Percentiles rank a stretch among this genome's conserved stretches.
These are phyloP conservation scores for Chaenogobius annularis DNA, from an alignment of 2,113 vertebrate genomes.

Conservation along the genomic window DNA sequence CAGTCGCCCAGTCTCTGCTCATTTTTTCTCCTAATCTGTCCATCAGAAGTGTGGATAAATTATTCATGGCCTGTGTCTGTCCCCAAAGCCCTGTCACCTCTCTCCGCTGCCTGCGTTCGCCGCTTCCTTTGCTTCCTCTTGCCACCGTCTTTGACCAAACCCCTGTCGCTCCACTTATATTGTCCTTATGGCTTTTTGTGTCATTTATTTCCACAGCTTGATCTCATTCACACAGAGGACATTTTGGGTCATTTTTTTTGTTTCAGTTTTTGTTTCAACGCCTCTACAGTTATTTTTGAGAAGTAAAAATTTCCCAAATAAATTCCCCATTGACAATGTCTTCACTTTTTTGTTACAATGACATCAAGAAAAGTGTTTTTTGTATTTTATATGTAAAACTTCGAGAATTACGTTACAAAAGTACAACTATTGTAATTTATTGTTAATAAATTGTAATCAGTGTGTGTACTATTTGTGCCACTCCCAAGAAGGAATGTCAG, in stretches of 20 bases:
- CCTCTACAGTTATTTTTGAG: neutral
- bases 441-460: too few relatives aligned
- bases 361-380: too few relatives aligned
- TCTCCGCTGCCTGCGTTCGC: constrained; percentile 53
- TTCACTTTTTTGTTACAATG: too few relatives aligned
- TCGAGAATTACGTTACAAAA: too few relatives aligned
- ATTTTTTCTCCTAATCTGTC: constrained; percentile 75
- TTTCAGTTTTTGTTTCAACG: neutral
- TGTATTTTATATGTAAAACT: too few relatives aligned
- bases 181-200: constrained; percentile 4
- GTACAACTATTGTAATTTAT: too few relatives aligned
- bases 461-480: too few relatives aligned
- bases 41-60: constrained; percentile 77
- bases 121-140: constrained; percentile 42
- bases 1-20: constrained; percentile 60
- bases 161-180: constrained; percentile 12
- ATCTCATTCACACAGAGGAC: neutral
- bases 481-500: too few relatives aligned
- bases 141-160: constrained; percentile 19
- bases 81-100: constrained; percentile 74
- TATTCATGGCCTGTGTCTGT: constrained; percentile 74
- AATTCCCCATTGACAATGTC: neutral
- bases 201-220: neutral
- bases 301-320: too few relatives aligned
- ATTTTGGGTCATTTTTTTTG: neutral